Conservation (phyloP, 2,888 invertebrate genomes). For the Xanthorhoe designata region DNA sequence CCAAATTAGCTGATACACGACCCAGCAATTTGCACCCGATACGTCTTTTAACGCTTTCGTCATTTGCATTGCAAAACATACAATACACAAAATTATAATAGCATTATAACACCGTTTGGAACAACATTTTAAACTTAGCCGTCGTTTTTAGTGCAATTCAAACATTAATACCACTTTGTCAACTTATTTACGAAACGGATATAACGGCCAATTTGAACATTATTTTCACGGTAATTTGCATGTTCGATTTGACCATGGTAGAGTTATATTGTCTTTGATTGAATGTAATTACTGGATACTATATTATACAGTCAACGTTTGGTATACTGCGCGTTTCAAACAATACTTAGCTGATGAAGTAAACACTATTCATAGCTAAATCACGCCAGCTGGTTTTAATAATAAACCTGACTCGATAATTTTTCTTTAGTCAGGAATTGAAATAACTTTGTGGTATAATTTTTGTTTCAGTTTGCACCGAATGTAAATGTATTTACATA, state of each 20-base stretch:
- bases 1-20: conserved; percentile 58
- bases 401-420: conserved; percentile 3
- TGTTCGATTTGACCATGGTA: conserved; percentile 10
- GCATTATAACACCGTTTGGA: conserved; percentile 6
- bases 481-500: conserved; percentile 23
- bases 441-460: conserved; percentile 12
- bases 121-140: conserved; percentile 46
- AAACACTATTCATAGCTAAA: conserved; percentile 27
- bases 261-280: conserved; percentile 17
- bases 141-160: conserved; percentile 55
- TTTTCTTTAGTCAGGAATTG: conserved; percentile 14
- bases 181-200: conserved; percentile 58
- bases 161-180: conserved; percentile 57
- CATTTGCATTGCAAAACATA: conserved; percentile 33
- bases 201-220: conserved; percentile 43
- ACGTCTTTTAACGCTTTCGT: conserved; percentile 14
- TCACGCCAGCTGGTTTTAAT: conserved; percentile 13
- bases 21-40: conserved; percentile 49
- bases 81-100: conserved; percentile 7
- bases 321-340: conserved; percentile 3
- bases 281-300: conserved; percentile 8
- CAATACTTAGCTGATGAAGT: conserved; percentile 19
- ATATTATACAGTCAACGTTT: not conserved
- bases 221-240: conserved; percentile 23
- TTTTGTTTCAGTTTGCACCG: conserved; percentile 9